These are phyloP conservation scores for Cyphomyrus plagiostoma DNA, from an alignment of 2,113 vertebrate genomes.

Conservation along the genomic window DNA sequence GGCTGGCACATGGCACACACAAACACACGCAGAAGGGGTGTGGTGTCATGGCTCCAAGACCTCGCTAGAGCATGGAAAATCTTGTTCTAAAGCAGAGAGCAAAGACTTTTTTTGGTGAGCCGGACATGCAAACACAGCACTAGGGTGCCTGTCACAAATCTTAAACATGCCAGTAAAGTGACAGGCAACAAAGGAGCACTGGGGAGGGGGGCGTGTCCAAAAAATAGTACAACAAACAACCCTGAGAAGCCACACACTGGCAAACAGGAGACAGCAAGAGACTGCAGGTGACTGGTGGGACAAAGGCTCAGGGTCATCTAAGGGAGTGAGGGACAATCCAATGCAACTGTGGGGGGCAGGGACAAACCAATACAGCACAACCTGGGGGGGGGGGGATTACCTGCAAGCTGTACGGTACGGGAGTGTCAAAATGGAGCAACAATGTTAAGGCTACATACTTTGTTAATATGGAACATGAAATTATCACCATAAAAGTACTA, in stretches of 20 bases:
- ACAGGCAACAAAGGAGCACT: neutral
- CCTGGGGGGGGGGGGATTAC: neutral
- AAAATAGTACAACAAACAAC: neutral
- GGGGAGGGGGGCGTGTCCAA: neutral
- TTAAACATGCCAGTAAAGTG: neutral
- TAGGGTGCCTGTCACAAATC: neutral
- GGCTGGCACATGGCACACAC: neutral
- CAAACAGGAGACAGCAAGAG: neutral
- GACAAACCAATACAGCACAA: neutral
- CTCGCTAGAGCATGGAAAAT: neutral
- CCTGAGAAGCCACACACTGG: neutral
- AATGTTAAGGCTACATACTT: neutral
- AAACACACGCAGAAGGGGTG: neutral
- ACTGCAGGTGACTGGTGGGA: neutral
- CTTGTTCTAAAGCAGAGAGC: neutral
- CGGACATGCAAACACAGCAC: neutral
- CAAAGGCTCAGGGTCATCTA: neutral
- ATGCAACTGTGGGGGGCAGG: neutral
- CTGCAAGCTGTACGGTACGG: neutral
- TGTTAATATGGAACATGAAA: too few relatives aligned
- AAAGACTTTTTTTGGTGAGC: neutral
- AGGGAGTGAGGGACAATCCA: neutral
- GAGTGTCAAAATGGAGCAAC: neutral
- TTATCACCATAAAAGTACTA: too few relatives aligned
- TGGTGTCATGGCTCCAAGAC: neutral